phyloP scores from a whole-genome alignment of 2,888 invertebrate genomes.

The Philereme transversata region DNA sequence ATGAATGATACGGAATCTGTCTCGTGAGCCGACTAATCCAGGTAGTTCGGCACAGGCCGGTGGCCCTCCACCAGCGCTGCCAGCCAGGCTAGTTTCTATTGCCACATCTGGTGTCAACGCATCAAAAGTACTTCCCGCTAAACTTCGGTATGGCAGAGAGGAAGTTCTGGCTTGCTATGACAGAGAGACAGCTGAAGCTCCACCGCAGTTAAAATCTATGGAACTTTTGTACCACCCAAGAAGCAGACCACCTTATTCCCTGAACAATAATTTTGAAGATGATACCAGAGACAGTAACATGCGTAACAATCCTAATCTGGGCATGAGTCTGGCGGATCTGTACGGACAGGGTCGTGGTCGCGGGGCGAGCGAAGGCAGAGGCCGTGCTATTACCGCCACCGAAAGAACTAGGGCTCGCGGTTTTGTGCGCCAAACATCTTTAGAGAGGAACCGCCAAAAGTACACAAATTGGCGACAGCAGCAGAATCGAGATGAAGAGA shows the following conservation, averaged over 20 bases:
- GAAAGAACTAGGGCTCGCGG: constrained; percentile 23
- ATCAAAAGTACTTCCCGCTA: constrained; percentile 68
- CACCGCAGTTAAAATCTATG: constrained; percentile 86
- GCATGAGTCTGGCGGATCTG: constrained; percentile 16
- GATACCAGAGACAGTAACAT: constrained; percentile 56
- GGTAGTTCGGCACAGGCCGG: too few relatives aligned
- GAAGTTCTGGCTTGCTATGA: constrained; percentile 97
- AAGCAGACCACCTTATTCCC: constrained; percentile 88
- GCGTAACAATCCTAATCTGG: constrained; percentile 11
- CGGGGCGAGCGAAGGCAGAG: constrained; percentile 15
- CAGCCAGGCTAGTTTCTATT: too few relatives aligned
- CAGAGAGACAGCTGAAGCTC: constrained; percentile 84
- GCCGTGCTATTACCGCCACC: constrained; percentile 1
- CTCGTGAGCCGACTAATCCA: too few relatives aligned
- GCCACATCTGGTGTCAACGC: too few relatives aligned
- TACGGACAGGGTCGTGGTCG: constrained; percentile 28
- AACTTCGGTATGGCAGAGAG: constrained; percentile 91
- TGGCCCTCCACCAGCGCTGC: too few relatives aligned
- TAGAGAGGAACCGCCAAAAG: constrained; percentile 50
- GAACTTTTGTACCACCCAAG: constrained; percentile 88
- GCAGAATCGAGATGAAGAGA: constrained; percentile 66
- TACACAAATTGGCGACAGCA: constrained; percentile 69
- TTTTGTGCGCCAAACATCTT: constrained; percentile 43
- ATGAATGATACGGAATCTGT: too few relatives aligned
- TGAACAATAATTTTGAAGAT: constrained; percentile 88